Base-by-base conservation (phyloP, 2,888 invertebrate genomes). In the Meiosimyza decipiens region DNA sequence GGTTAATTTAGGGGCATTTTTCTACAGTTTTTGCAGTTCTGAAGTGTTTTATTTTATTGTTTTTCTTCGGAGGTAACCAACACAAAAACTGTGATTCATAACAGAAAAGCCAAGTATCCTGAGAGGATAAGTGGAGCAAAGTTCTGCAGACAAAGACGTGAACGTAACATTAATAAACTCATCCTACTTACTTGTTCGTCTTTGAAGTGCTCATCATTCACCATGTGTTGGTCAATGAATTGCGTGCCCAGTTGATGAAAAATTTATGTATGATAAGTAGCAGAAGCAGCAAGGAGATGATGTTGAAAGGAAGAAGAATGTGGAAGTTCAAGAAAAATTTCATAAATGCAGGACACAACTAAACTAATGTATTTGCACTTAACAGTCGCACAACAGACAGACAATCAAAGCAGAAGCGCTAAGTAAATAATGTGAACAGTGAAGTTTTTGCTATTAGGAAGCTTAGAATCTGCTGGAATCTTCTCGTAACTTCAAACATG, bases 1-100 rank as follows among this genome's bases (percentile, higher is more conserved):
- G 70, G 64, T 74, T 71, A 73, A 78, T 79, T 82, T 81, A n/a
- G 81, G 82, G 82, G 84, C 83, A 84, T 84, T 83, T 81, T 83
- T 81, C 79, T 74, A 80, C 82, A 84, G 81, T 82, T 80, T 83
- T 80, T 80, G 7, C 13, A 22, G 12, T 22, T 64, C 64, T 64
- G 22, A 50, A 64, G 64, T 51, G n/a, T 51, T 64, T 64, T n/a
- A 22, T 22, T 57, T 51, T 51, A 51, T 22, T 64, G 50, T 64
- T 64, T 64, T 64, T 49, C 7, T 7, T 22, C 51, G 18, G 12
- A 64, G 64, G 64, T 64, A 52, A 64, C 50, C 64, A 40, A 22
- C 64, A 51, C 13, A 16, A 18, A 51, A 22, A 51, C 64, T 51
- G 22, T 64, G 64, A 64, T 64, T 64, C 64, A 64, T 51, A 64